phyloP scores from a whole-genome alignment of 2,888 invertebrate species.

The Beris morrisii region DNA sequence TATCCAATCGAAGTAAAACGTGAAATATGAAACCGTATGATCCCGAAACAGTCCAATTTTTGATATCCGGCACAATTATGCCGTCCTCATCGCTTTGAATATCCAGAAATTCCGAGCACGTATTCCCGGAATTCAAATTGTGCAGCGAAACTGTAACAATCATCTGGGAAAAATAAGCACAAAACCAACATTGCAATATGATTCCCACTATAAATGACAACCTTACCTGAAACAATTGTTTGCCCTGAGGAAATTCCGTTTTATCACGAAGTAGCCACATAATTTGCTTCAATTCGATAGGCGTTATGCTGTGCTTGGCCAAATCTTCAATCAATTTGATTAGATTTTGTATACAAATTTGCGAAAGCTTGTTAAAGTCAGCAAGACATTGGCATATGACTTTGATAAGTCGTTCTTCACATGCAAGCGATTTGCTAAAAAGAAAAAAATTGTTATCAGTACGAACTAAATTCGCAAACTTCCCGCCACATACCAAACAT shows the following conservation, averaged over 20 bases:
- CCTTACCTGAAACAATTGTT: conserved; percentile 51
- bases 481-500: conserved; percentile 50
- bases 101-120: conserved; percentile 60
- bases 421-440: conserved; percentile 60
- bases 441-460: conserved; percentile 34
- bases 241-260: conserved; percentile 49
- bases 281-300: conserved; percentile 62
- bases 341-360: conserved; percentile 58
- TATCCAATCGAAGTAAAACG: conserved; percentile 60
- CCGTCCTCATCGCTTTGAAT: conserved; percentile 58
- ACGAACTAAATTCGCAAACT: background rate
- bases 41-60: conserved; percentile 61
- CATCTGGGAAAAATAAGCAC: conserved; percentile 44
- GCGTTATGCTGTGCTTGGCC: conserved; percentile 61
- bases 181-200: background rate
- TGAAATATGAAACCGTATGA: conserved; percentile 64
- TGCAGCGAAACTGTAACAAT: conserved; percentile 51
- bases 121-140: conserved; percentile 50
- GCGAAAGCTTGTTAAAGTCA: conserved; percentile 53
- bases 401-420: conserved; percentile 58
- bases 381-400: conserved; percentile 57
- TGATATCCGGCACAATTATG: conserved; percentile 60
- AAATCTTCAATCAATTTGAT: conserved; percentile 61
- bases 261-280: conserved; percentile 53
- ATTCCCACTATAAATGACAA: background rate